Evolutionary conservation across 2,113 vertebrate species (phyloP).

Genomic region (Garra rufa): DNA sequence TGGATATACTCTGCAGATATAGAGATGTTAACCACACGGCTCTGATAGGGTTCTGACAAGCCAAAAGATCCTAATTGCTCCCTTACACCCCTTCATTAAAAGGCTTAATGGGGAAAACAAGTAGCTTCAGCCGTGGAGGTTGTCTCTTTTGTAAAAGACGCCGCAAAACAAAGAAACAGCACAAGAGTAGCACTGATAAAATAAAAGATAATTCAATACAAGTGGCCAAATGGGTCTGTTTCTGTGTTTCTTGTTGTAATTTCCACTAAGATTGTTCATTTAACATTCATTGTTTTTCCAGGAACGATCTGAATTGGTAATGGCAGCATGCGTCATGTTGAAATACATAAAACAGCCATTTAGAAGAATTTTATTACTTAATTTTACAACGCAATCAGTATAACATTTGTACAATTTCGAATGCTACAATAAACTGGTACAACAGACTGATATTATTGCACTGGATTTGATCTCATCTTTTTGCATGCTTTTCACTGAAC

Average conservation of each 20-base stretch:
- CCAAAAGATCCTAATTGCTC: constrained; percentile 59
- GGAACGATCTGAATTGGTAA: neutral
- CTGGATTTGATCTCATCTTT: constrained; percentile 33
- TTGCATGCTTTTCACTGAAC: constrained; percentile 37
- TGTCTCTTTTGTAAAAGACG: constrained; percentile 17
- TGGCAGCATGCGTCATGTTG: neutral
- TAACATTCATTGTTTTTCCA: neutral
- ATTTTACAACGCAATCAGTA: constrained; percentile 23
- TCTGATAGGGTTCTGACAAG: constrained; percentile 51
- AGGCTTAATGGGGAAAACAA: constrained; percentile 53
- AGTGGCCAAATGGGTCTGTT: neutral
- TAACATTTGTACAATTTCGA: constrained; percentile 18
- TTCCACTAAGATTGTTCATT: constrained; percentile 1
- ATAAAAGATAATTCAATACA: neutral
- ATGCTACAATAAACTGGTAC: constrained; percentile 20
- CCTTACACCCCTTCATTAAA: constrained; percentile 56
- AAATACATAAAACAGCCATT: constrained; percentile 17
- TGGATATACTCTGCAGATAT: constrained; percentile 59
- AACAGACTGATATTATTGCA: constrained; percentile 28
- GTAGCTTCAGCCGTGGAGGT: constrained; percentile 32
- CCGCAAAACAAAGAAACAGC: neutral
- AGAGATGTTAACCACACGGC: constrained; percentile 52
- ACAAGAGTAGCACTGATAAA: neutral
- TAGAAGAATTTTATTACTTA: constrained; percentile 45
- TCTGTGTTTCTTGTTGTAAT: neutral